Conservation (phyloP, 2,113 vertebrate species). For the Orycteropus afer region DNA sequence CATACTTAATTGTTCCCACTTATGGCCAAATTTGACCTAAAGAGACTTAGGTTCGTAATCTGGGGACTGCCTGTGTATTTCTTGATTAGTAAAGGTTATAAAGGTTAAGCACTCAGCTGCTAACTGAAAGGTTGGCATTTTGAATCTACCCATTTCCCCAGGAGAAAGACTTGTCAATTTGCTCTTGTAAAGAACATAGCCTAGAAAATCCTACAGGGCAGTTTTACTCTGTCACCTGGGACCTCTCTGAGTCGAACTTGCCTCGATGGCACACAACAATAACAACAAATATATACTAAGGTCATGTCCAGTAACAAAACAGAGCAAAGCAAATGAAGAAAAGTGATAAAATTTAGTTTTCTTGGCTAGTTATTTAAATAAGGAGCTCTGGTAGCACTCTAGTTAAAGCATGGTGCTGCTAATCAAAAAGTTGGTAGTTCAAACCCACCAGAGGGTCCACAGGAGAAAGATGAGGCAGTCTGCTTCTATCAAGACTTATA, state of each 20-base stretch:
- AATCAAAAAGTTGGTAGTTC: too few species aligned
- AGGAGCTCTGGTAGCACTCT: too few species aligned
- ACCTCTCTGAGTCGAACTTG: neutral
- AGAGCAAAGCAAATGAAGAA: conserved; percentile 3
- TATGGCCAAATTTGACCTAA: neutral
- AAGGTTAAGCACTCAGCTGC: neutral
- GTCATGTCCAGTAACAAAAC: neutral
- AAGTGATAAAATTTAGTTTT: conserved; percentile 20
- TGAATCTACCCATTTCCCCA: neutral
- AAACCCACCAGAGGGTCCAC: too few species aligned
- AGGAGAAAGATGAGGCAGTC: too few species aligned
- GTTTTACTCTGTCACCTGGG: neutral
- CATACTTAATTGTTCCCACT: neutral
- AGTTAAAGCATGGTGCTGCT: too few species aligned
- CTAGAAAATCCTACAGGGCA: neutral
- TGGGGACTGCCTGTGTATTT: neutral
- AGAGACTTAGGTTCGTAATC: neutral
- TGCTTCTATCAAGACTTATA: too few species aligned
- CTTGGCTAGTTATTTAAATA: neutral
- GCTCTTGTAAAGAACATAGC: too few species aligned
- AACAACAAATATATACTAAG: neutral
- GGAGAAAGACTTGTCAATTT: neutral
- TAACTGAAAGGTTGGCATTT: neutral
- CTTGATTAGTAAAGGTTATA: neutral
- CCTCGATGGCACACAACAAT: neutral